phyloP scores from a whole-genome alignment of 2,113 vertebrate genomes.

The Cathartes aura region DNA sequence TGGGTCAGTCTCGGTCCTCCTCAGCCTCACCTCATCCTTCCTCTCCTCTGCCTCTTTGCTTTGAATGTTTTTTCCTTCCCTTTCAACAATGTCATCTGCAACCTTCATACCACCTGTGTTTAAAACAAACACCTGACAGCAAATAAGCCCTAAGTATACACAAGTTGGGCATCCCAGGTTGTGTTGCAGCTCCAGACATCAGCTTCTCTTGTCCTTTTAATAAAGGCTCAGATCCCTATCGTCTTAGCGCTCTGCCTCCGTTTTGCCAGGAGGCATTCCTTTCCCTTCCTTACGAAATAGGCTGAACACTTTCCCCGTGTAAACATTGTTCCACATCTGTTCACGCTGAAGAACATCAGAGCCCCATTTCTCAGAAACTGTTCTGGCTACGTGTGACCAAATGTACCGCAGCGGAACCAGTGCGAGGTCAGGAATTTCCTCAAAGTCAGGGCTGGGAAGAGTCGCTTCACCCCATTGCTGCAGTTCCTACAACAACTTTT shows the following conservation, averaged over 20 bases:
- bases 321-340: slow-evolving; percentile 54
- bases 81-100: background rate
- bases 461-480: background rate
- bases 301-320: background rate
- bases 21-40: background rate
- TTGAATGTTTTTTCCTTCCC: background rate
- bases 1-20: background rate
- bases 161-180: background rate
- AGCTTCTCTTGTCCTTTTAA: background rate
- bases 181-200: background rate
- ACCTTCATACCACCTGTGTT: background rate
- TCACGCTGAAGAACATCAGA: slow-evolving; percentile 37
- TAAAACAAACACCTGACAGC: background rate
- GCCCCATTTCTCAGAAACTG: slow-evolving; percentile 8
- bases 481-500: background rate
- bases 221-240: background rate
- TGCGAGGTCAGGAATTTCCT: background rate
- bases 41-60: background rate
- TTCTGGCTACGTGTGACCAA: background rate
- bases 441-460: background rate
- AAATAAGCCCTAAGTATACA: background rate
- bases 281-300: background rate
- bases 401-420: background rate
- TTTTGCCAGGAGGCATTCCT: slow-evolving; percentile 41
- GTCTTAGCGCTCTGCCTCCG: background rate